Evolutionary conservation across 2,113 vertebrate species (phyloP).

Genomic region (Pomatorhinus ruficollis): DNA sequence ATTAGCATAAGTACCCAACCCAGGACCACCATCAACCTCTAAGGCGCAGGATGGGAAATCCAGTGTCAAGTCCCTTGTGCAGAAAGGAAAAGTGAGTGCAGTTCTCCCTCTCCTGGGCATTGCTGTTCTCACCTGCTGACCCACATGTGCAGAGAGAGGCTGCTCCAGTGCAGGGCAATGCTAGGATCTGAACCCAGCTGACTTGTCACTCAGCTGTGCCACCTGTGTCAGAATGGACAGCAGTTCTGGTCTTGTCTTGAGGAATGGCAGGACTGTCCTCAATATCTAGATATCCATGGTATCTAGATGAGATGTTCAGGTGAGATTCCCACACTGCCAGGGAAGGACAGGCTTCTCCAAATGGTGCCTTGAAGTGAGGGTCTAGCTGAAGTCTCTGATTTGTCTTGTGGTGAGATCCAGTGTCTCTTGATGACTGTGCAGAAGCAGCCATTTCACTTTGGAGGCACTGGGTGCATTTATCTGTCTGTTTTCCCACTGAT

Average conservation of each 20-base stretch:
- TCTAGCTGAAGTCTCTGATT: background rate
- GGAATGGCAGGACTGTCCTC: background rate
- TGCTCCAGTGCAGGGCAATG: background rate
- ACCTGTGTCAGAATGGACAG: fast-evolving
- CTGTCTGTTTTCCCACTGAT: background rate
- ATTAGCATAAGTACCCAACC: background rate
- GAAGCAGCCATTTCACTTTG: background rate
- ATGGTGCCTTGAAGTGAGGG: background rate
- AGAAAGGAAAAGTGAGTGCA: background rate
- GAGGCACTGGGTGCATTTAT: background rate
- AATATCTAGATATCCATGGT: background rate
- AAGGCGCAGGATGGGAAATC: background rate
- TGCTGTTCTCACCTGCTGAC: background rate
- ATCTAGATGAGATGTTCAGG: background rate
- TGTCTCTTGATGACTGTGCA: background rate
- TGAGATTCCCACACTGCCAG: background rate
- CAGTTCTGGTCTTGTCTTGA: background rate
- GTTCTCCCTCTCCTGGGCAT: background rate
- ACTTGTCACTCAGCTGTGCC: background rate
- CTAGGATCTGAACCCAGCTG: fast-evolving
- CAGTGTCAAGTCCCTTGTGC: background rate
- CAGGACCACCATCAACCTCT: background rate
- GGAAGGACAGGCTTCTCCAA: background rate
- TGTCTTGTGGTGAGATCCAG: background rate
- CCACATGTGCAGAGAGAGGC: background rate